These are phyloP conservation scores for Puma concolor DNA, from an alignment of 2,113 vertebrate genomes.

Conservation along the genomic window DNA sequence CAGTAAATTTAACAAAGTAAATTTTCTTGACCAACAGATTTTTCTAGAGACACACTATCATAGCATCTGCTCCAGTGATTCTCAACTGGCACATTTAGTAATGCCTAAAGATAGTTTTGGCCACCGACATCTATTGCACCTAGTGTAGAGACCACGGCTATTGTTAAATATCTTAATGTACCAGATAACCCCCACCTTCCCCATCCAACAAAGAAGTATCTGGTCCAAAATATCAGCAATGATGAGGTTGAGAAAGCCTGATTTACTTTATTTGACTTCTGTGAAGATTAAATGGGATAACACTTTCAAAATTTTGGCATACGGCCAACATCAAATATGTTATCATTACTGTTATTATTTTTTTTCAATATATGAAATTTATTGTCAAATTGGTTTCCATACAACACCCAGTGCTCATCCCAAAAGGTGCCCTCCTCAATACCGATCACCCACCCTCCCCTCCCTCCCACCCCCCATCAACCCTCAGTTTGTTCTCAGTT, in stretches of 20 bases:
- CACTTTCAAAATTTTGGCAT: not conserved
- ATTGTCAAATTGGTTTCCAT: too few species aligned
- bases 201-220: not conserved
- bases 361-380: too few species aligned
- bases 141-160: not conserved
- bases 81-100: not conserved
- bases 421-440: too few species aligned
- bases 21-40: not conserved
- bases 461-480: too few species aligned
- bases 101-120: not conserved
- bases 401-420: too few species aligned
- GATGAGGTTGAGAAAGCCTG: not conserved
- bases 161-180: not conserved
- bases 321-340: not conserved
- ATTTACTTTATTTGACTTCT: not conserved
- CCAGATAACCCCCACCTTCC: too few species aligned
- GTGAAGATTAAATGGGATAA: not conserved
- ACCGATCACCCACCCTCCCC: too few species aligned
- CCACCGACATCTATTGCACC: not conserved
- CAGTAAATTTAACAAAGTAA: not conserved
- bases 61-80: not conserved
- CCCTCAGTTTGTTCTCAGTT: too few species aligned
- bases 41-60: not conserved
- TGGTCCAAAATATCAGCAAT: not conserved
- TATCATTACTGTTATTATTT: not conserved